Evolutionary conservation across 2,888 invertebrate species (phyloP).

Genomic region (Pachymerium ferrugineum): DNA sequence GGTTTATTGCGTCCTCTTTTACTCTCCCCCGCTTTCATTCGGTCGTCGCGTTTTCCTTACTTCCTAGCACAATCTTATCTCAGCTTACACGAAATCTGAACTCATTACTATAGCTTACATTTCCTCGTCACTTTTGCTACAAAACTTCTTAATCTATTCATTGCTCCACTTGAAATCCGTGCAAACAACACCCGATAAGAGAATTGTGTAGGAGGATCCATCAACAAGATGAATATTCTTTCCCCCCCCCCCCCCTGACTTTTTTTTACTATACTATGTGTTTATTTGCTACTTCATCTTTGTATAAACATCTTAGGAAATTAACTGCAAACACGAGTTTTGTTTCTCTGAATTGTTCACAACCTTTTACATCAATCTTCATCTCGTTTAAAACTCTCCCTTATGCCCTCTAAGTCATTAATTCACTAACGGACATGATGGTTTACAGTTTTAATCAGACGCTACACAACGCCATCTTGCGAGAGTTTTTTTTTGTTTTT

Average conservation of each 20-base stretch:
- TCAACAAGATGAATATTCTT: not conserved
- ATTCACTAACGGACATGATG: not conserved
- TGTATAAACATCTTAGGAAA: slow-evolving; percentile 14
- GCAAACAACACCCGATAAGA: slow-evolving; percentile 21
- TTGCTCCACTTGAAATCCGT: not conserved
- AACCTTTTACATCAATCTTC: not conserved
- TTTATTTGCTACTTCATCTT: not conserved
- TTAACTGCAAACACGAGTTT: not conserved
- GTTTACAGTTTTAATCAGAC: not conserved
- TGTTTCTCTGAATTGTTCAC: not conserved
- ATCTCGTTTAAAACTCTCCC: not conserved
- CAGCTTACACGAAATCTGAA: slow-evolving; percentile 15
- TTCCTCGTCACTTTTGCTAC: slow-evolving; percentile 18
- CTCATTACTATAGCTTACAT: slow-evolving; percentile 21
- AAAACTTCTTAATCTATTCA: slow-evolving; percentile 21
- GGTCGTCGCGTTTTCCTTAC: not conserved
- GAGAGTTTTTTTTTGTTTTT: not conserved
- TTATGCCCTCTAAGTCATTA: not conserved
- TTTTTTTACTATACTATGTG: not conserved
- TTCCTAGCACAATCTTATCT: slow-evolving; percentile 17
- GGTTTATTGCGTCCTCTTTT: not conserved
- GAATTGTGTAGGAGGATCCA: not conserved
- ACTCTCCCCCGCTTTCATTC: not conserved
- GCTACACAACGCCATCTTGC: no score
- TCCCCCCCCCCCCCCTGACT: no score